These are phyloP conservation scores for Albula glossodonta DNA, from an alignment of 2,113 vertebrate species.

Conservation along the genomic window DNA sequence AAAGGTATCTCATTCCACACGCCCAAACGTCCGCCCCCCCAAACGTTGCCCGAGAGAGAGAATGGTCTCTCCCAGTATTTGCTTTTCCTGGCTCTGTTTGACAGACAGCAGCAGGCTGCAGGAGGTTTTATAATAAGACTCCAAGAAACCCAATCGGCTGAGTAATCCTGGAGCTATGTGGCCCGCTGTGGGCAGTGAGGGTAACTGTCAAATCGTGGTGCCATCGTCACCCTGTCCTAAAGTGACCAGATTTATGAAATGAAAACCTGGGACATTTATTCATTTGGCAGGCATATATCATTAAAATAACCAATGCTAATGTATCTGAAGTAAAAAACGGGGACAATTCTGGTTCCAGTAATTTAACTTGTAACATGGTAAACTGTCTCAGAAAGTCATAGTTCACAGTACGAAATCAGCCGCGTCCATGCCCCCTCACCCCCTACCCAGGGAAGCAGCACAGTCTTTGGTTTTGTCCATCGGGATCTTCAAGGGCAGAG, in stretches of 20 bases:
- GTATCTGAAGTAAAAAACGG: too few species aligned
- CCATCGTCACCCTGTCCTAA: background rate
- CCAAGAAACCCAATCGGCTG: constrained; percentile 64
- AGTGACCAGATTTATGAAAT: too few species aligned
- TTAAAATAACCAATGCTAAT: too few species aligned
- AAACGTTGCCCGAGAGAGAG: background rate
- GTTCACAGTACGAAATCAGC: too few species aligned
- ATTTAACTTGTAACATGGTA: too few species aligned
- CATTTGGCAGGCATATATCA: too few species aligned
- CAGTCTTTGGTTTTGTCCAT: background rate
- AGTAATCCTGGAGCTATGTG: constrained; percentile 21
- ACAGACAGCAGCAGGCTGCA: constrained; percentile 73
- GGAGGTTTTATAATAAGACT: constrained; percentile 62
- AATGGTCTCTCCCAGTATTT: constrained; percentile 28
- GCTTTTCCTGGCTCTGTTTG: constrained; percentile 53
- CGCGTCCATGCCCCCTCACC: background rate
- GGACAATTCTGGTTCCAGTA: too few species aligned
- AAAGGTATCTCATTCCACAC: too few species aligned
- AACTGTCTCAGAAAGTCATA: too few species aligned
- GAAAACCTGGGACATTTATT: too few species aligned
- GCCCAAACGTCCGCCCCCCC: background rate
- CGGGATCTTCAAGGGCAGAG: background rate
- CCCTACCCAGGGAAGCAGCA: background rate
- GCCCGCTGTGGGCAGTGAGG: background rate
- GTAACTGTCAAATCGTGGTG: background rate